phyloP scores from a whole-genome alignment of 2,888 invertebrate genomes.

The Drosophila anomelani region DNA sequence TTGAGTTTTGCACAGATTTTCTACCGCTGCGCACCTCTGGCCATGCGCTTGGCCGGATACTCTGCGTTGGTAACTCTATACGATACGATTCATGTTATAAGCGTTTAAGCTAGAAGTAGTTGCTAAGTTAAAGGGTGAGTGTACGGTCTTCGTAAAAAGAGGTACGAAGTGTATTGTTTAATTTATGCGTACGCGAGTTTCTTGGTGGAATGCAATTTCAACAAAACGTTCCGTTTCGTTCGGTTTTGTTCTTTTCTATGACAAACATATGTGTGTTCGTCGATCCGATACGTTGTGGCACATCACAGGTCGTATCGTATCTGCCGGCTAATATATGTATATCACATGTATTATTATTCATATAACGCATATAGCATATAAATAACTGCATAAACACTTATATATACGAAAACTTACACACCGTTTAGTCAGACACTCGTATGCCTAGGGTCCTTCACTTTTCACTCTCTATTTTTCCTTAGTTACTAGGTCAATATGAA shows the following conservation, averaged over 20 bases:
- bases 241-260: slow-evolving; percentile 38
- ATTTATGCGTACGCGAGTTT: slow-evolving; percentile 20
- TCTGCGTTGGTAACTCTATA: slow-evolving; percentile 47
- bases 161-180: slow-evolving; percentile 23
- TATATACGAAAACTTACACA: slow-evolving; percentile 43
- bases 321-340: slow-evolving; percentile 41
- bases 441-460: slow-evolving; percentile 20
- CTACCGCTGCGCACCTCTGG: slow-evolving; percentile 39
- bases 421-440: slow-evolving; percentile 40
- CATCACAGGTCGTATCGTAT: slow-evolving; percentile 8
- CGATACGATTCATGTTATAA: slow-evolving; percentile 69
- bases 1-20: slow-evolving; percentile 62
- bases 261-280: slow-evolving; percentile 34
- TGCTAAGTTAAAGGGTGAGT: slow-evolving; percentile 11
- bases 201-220: slow-evolving; percentile 28
- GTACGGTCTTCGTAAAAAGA: background rate
- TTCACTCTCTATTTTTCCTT: slow-evolving; percentile 20
- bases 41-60: slow-evolving; percentile 30
- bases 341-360: slow-evolving; percentile 53
- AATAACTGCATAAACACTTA: slow-evolving; percentile 55
- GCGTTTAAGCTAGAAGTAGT: slow-evolving; percentile 57
- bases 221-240: slow-evolving; percentile 20
- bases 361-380: slow-evolving; percentile 55
- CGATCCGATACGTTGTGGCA: slow-evolving; percentile 28
- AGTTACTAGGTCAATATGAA: slow-evolving; percentile 36